Evolutionary conservation across 2,888 invertebrate species (phyloP).

Genomic region (Pyrrhosoma nymphula): DNA sequence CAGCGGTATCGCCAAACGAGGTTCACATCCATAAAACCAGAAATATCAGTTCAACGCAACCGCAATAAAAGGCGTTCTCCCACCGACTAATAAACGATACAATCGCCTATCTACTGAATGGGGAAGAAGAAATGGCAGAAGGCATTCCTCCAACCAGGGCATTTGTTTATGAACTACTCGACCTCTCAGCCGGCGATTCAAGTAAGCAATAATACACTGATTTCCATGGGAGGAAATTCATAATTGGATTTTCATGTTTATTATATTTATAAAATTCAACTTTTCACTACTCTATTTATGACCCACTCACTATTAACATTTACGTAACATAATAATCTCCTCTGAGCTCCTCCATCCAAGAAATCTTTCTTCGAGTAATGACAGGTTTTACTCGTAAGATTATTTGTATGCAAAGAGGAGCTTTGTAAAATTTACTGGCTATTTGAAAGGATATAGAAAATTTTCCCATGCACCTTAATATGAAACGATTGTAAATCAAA

Average conservation of each 20-base stretch:
- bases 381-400: not conserved
- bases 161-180: not conserved
- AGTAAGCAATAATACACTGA: not conserved
- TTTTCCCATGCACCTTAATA: not conserved
- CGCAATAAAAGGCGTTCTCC: not conserved
- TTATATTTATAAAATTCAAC: not conserved
- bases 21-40: not conserved
- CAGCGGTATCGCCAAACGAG: not conserved
- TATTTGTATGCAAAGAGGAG: not conserved
- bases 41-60: not conserved
- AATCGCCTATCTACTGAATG: not conserved
- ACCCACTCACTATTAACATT: no score
- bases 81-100: not conserved
- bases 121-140: not conserved
- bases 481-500: not conserved
- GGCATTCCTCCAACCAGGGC: not conserved
- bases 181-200: not conserved
- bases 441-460: not conserved
- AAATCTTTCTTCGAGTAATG: not conserved
- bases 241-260: not conserved
- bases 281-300: not conserved
- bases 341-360: no score
- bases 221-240: not conserved
- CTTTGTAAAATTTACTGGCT: not conserved
- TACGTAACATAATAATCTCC: no score